These are phyloP conservation scores for Helogale parvula DNA, from an alignment of 2,113 vertebrate species.

Conservation along the genomic window DNA sequence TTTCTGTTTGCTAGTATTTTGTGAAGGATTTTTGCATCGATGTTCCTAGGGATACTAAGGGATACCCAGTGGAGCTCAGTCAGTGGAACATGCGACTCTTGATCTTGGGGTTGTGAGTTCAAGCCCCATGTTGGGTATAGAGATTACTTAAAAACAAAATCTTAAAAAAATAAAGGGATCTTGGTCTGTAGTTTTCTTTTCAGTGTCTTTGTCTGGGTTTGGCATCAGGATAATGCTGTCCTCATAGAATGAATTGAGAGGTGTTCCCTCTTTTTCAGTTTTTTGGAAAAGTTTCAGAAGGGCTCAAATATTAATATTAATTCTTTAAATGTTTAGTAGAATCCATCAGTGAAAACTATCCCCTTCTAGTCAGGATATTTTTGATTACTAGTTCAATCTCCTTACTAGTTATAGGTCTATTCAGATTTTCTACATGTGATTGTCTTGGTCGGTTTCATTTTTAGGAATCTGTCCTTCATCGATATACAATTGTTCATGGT, in stretches of 20 bases:
- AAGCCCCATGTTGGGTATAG: neutral
- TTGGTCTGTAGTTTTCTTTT: neutral
- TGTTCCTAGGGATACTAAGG: neutral
- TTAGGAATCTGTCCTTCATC: neutral
- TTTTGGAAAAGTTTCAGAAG: neutral
- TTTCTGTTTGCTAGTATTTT: neutral
- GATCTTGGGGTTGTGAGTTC: neutral
- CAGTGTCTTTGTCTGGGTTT: neutral
- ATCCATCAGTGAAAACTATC: neutral
- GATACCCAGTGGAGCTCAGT: neutral
- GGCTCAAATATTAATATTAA: neutral
- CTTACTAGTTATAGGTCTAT: neutral
- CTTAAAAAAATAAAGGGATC: too few species aligned
- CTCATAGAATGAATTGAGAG: neutral
- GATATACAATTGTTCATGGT: neutral
- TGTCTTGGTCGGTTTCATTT: neutral
- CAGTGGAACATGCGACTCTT: neutral
- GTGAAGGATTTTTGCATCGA: neutral
- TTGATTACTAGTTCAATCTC: neutral
- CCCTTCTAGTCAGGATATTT: neutral
- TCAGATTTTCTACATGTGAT: neutral
- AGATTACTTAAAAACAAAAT: neutral
- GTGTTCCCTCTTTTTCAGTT: neutral
- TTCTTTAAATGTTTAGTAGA: neutral
- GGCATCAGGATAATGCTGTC: neutral